Conservation (phyloP, 2,888 invertebrate species). For the Stegophylla sp. region DNA sequence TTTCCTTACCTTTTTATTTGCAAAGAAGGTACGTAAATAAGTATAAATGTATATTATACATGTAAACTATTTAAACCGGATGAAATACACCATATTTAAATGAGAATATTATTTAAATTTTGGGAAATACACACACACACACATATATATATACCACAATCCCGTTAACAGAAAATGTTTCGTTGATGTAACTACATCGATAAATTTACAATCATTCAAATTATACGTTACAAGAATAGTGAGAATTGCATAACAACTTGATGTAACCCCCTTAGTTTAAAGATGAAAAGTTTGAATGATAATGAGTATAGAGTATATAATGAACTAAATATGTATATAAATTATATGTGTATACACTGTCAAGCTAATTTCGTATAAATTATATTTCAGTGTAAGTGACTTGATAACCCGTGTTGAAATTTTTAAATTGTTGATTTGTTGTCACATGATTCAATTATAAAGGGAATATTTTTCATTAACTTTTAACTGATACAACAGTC, state of each 20-base stretch:
- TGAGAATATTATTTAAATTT: slow-evolving; percentile 36
- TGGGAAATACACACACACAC: too few relatives aligned
- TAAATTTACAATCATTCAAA: neutral
- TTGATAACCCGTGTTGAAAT: neutral
- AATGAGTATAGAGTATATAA: neutral
- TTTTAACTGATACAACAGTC: too few relatives aligned
- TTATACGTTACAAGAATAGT: neutral
- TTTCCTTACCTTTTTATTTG: slow-evolving; percentile 28
- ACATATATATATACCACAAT: neutral
- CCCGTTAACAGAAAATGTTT: neutral
- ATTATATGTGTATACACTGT: neutral
- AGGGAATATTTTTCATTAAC: too few relatives aligned
- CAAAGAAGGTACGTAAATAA: neutral
- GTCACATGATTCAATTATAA: too few relatives aligned
- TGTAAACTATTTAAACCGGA: neutral
- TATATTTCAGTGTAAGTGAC: neutral
- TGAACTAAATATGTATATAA: neutral
- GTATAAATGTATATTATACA: neutral
- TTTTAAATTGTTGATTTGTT: neutral
- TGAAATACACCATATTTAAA: slow-evolving; percentile 10
- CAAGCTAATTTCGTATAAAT: neutral
- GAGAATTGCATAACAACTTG: neutral
- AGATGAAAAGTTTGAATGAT: neutral
- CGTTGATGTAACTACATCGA: neutral
- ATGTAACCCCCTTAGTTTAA: neutral